These are phyloP conservation scores for Hypsibius dujardini DNA, from an alignment of 1,140 invertebrate genomes.

Conservation along the genomic window DNA sequence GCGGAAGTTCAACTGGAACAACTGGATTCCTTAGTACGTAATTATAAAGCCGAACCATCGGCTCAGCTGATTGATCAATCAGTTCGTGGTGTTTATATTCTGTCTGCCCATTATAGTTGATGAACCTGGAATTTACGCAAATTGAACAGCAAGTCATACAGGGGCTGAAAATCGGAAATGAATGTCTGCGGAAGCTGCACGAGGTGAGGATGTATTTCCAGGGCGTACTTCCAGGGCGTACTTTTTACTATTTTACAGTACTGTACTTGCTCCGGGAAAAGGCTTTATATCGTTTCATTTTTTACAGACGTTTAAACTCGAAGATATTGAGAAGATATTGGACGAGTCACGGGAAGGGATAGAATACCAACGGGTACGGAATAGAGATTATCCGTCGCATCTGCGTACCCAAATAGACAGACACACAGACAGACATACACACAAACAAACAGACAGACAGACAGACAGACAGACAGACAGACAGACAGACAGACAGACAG, in stretches of 20 bases:
- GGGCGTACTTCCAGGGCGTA: conserved; percentile 5
- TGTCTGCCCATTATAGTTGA: not conserved
- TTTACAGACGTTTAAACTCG: conserved; percentile 56
- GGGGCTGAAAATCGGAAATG: conserved; percentile 78
- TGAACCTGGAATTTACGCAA: conserved; percentile 79
- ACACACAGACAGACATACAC: no score
- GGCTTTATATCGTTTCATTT: no score
- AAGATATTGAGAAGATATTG: conserved; percentile 85
- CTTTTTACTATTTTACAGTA: no score
- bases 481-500: no score
- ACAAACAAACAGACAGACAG: no score
- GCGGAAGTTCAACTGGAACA: conserved; percentile 76
- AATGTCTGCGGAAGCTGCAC: conserved; percentile 75
- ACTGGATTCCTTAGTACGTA: conserved; percentile 60
- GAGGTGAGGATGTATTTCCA: conserved; percentile 33
- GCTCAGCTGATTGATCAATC: no score
- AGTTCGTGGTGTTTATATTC: no score
- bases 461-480: conserved; percentile 71
- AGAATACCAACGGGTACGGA: conserved; percentile 65
- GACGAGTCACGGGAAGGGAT: conserved; percentile 84
- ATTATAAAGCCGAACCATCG: no score
- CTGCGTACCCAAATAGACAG: no score
- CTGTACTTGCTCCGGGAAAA: no score
- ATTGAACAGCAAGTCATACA: conserved; percentile 74
- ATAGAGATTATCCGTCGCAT: no score